Percentiles rank a stretch among this genome's conserved stretches.
Evolutionary conservation across 2,888 invertebrate genomes (phyloP).

Genomic region (Conchocele bisecta): DNA sequence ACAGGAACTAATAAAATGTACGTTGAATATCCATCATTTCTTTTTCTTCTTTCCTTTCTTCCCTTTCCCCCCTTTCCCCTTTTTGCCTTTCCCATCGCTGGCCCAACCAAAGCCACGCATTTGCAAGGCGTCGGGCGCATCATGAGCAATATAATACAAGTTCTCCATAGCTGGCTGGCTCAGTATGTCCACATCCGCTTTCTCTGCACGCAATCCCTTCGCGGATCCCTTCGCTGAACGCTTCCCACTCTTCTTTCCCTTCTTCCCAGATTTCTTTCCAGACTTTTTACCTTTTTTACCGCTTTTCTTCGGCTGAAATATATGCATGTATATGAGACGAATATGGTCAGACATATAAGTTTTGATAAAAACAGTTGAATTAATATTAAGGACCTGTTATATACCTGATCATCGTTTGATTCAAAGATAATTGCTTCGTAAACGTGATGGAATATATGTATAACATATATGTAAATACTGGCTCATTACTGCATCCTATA

Average conservation of each 20-base stretch:
- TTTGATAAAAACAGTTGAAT: too few relatives aligned
- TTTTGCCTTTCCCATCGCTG: conserved; percentile 88
- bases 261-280: conserved; percentile 74
- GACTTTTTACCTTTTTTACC: conserved; percentile 71
- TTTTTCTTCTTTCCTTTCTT: conserved; percentile 61
- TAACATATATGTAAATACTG: too few relatives aligned
- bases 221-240: conserved; percentile 68
- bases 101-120: conserved; percentile 95
- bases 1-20: too few relatives aligned
- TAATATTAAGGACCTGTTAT: too few relatives aligned
- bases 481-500: too few relatives aligned
- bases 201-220: conserved; percentile 67
- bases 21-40: conserved; percentile 43
- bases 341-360: too few relatives aligned
- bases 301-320: conserved; percentile 69
- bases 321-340: not conserved
- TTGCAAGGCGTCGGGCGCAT: conserved; percentile 93
- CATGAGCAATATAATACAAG: conserved; percentile 96
- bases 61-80: conserved; percentile 68
- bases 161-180: conserved; percentile 95
- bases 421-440: too few relatives aligned
- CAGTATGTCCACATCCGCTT: conserved; percentile 89
- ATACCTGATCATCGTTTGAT: too few relatives aligned
- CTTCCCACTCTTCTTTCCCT: conserved; percentile 73
- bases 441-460: too few relatives aligned